Evolutionary conservation across 2,113 vertebrate genomes (phyloP), one percentile per base, ranked within the genome.

Genomic region (Pelusios castaneus): DNA sequence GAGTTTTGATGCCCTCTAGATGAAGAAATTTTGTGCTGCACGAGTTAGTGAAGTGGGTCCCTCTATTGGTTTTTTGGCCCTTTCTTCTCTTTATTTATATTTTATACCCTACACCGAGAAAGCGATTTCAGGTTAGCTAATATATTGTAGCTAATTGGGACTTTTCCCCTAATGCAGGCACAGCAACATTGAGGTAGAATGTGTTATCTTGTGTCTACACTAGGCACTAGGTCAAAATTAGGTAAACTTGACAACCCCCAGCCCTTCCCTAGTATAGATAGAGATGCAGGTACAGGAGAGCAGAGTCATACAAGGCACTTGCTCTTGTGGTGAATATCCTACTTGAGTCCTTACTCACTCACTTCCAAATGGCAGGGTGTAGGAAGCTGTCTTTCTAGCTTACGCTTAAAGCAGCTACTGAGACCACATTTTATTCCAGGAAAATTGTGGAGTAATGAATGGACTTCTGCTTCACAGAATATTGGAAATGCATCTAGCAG

Each of bases 11-110:
- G 16, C 75, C 70, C n/a, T n/a, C 4, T 14, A 34, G 75, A 16
- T n/a, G 27, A 94, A 89, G 80, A 87, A 87, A 89, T 29, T 76
- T 38, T 49, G 49, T 49, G 49, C 13, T 12, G 49, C 49, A 49
- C 49, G 51, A n/a, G 80, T 78, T 41, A 80, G n/a, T 78, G 90
- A 87, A 96, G 85, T 86, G 41, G 55, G 75, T 84, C 92, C 91
- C 58, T 80, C 58, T 89, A 82, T 49, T 93, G 78, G 86, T 89
- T 90, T 56, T 34, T 84, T 92, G 73, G 25, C 60, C 55, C 24
- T 25, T 10, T 24, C 55, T 56, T 94, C 89, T 2, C 60, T n/a
- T n/a, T n/a, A n/a, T n/a, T n/a, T n/a, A n/a, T n/a, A n/a, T n/a
- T n/a, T n/a, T n/a, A n/a, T n/a, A n/a, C n/a, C 29, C 60, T 63